These are phyloP conservation scores for Lepidonotus clava DNA, from an alignment of 2,888 invertebrate species.

Conservation along the genomic window DNA sequence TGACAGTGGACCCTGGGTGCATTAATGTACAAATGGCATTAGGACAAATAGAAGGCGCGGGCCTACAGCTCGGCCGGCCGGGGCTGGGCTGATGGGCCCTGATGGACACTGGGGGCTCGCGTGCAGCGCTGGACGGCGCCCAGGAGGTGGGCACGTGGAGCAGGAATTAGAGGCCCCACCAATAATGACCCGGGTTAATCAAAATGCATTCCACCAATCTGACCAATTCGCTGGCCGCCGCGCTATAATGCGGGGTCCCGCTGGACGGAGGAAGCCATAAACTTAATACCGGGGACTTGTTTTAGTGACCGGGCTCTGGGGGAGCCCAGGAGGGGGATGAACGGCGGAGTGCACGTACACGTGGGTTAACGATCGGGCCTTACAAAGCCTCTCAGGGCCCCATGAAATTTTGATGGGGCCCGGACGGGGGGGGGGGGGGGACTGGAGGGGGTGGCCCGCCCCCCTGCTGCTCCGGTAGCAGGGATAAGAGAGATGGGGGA, in stretches of 20 bases:
- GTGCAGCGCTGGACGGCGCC: not conserved
- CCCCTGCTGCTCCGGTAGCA: conserved; percentile 36
- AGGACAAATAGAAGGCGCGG: conserved; percentile 46
- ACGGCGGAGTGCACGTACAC: not conserved
- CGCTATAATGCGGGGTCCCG: conserved; percentile 11
- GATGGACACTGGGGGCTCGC: conserved; percentile 47
- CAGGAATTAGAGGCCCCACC: not conserved
- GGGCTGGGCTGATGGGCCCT: not conserved
- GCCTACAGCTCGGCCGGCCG: not conserved
- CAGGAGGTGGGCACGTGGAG: conserved; percentile 12
- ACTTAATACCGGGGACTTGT: conserved; percentile 10
- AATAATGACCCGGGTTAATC: conserved; percentile 50
- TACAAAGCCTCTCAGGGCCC: conserved; percentile 44
- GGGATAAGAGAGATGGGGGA: not conserved
- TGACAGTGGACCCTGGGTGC: conserved; percentile 9
- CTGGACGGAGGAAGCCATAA: conserved; percentile 40
- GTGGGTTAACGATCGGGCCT: conserved; percentile 28
- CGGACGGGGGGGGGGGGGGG: not conserved
- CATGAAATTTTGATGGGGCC: conserved; percentile 43
- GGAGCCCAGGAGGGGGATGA: not conserved
- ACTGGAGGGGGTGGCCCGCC: not conserved
- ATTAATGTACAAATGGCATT: conserved; percentile 52
- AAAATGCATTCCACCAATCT: conserved; percentile 53
- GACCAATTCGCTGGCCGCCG: conserved; percentile 12
- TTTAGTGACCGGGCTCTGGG: conserved; percentile 2